Base-by-base conservation (phyloP, 2,113 vertebrate genomes). In the Toxostoma redivivum region DNA sequence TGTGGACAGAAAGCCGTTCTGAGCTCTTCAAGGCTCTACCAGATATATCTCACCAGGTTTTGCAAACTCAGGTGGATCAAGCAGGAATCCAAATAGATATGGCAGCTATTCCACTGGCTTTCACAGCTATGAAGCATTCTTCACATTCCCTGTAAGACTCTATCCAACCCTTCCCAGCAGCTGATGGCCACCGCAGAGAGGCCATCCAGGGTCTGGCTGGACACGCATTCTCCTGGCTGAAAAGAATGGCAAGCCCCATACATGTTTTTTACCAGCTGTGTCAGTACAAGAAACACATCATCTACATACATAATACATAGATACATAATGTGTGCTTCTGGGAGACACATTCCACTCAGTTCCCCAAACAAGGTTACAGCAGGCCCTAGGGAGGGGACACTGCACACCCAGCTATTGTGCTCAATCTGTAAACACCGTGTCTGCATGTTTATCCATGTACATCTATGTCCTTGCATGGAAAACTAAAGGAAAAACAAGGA, bases 111-210 rank as follows among this genome's bases (percentile, higher is more conserved):
- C 28, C 71, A 30, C 0, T 61, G 38, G 12, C 38, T 35, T 76
- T 35, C 76, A 23, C 0, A 0, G 47, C 19, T 7, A 13, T 0
- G 2, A 18, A 60, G 51, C 61, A 50, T n/a, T 69, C 54, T 45
- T 8, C 1, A 0, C 15, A 9, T 44, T 65, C 21, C 35, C n/a
- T 15, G 1, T 0, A 35, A 40, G 1, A 67, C 17, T 7, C 0
- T 5, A 5, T 25, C n/a, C 61, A 31, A 15, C 24, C 19, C 54
- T 30, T 78, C 62, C 73, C 28, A 57, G 54, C 33, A 70, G 25
- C 56, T 78, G 50, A 72, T 30, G 44, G 37, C 50, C 57, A 40
- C 23, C 0, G 0, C 44, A 72, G 11, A 69, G 35, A 81, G 42
- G 44, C 47, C 24, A 7, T 5, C 37, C 8, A 6, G 23, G n/a